A percentile compares a stretch with the other conserved stretches of the same genome.
Evolutionary conservation across 2,888 invertebrate species (phyloP).

Genomic region (Brachylomia viminalis): DNA sequence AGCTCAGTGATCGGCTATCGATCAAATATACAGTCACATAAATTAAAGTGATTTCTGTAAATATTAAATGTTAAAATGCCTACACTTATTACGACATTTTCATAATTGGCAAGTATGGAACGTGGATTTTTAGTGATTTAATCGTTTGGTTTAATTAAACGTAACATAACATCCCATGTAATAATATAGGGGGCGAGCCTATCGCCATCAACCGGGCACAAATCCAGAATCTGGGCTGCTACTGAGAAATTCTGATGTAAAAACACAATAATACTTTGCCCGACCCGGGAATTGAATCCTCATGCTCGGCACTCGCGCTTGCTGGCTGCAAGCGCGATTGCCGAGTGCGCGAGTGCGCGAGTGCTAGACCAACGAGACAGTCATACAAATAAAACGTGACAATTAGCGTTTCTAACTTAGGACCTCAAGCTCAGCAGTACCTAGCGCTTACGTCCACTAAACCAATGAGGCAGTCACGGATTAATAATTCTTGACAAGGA

Average conservation of each 20-base stretch:
- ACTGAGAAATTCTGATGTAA: background rate
- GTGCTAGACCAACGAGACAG: too few relatives aligned
- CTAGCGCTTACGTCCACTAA: background rate
- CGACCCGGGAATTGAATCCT: background rate
- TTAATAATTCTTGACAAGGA: background rate
- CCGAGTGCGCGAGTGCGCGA: too few relatives aligned
- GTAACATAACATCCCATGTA: background rate
- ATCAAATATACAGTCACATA: slow-evolving; percentile 8
- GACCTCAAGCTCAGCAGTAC: background rate
- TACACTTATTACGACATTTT: background rate
- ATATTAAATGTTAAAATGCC: background rate
- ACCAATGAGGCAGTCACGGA: background rate
- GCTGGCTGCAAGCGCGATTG: too few relatives aligned
- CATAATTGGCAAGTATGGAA: background rate
- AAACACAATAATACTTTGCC: background rate
- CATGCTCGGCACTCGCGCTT: too few relatives aligned
- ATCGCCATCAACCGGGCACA: background rate
- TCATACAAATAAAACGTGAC: too few relatives aligned
- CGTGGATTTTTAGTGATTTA: background rate
- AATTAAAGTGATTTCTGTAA: slow-evolving; percentile 1
- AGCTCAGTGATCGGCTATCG: slow-evolving; percentile 8
- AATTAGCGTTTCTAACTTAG: too few relatives aligned
- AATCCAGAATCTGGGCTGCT: background rate
- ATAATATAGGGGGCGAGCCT: background rate
- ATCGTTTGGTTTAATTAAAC: background rate